Percentiles rank a stretch among this genome's conserved stretches.
Evolutionary conservation across 2,797 vertebrate genomes (phyloP).

Genomic region (Phaenicophaeus curvirostris): DNA sequence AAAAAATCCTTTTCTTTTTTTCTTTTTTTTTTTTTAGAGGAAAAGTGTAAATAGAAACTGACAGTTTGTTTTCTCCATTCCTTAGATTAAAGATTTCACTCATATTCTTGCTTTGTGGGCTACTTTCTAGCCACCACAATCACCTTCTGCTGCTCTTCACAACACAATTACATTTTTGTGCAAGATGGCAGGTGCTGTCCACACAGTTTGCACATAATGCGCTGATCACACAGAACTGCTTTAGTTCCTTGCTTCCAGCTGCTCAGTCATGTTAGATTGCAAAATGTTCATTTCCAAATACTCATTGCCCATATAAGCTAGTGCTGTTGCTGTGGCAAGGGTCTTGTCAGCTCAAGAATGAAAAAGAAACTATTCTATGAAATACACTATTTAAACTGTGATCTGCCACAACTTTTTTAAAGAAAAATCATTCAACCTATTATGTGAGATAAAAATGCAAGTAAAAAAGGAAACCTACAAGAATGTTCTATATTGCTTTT

Average conservation of each 20-base stretch:
- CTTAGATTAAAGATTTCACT: neutral
- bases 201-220: neutral
- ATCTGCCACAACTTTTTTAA: neutral
- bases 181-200: neutral
- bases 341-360: neutral
- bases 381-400: neutral
- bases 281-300: neutral
- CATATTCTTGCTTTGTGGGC: neutral
- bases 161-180: fast-evolving
- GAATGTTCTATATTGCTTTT: neutral
- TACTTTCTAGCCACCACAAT: neutral
- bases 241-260: conserved; percentile 19
- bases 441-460: neutral
- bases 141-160: neutral
- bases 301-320: neutral
- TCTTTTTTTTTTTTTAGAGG: neutral
- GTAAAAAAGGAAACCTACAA: neutral
- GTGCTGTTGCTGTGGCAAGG: neutral
- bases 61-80: neutral
- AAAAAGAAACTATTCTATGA: neutral
- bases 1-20: neutral
- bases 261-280: neutral
- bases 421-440: neutral
- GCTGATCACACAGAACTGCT: neutral
- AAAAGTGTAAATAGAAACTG: neutral